Conservation (phyloP, 2,797 vertebrate species). For the Oryzias sinensis region DNA sequence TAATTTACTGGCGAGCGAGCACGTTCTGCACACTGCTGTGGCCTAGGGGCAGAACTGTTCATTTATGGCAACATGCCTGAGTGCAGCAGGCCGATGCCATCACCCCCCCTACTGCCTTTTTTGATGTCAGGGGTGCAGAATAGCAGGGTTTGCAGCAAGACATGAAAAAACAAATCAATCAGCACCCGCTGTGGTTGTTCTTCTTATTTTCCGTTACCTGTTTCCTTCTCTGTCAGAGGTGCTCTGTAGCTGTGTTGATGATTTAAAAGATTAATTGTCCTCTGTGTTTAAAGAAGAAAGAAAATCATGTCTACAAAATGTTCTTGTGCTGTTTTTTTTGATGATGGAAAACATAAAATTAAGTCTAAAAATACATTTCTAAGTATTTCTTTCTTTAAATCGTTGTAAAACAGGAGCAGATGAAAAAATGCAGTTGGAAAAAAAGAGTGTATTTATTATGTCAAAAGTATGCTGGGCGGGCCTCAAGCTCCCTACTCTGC, state of each 20-base stretch:
- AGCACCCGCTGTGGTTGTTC: constrained; percentile 19
- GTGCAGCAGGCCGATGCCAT: constrained; percentile 22
- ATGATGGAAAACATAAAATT: too few relatives aligned
- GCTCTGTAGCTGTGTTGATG: not conserved
- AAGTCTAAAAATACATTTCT: too few relatives aligned
- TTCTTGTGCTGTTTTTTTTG: too few relatives aligned
- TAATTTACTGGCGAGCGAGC: constrained; percentile 18
- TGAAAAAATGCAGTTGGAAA: too few relatives aligned
- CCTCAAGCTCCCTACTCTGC: too few relatives aligned
- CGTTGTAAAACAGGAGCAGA: too few relatives aligned
- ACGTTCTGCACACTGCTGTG: not conserved
- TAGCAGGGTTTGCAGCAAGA: constrained; percentile 8
- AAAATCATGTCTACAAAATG: constrained; percentile 8
- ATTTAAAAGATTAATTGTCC: constrained; percentile 12
- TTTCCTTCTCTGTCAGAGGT: constrained; percentile 4
- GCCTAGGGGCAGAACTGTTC: constrained; percentile 20
- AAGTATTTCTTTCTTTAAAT: too few relatives aligned
- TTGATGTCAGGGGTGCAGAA: constrained; percentile 21
- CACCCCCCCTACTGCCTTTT: constrained; percentile 23
- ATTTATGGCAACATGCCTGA: constrained; percentile 19
- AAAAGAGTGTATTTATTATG: too few relatives aligned
- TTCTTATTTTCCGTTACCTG: not conserved
- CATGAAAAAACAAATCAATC: constrained; percentile 30
- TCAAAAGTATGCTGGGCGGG: too few relatives aligned
- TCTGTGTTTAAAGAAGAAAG: not conserved